These are phyloP conservation scores for Mesocentrotus franciscanus DNA, from an alignment of 53 echinoderm and acorn worm species.

Conservation along the genomic window DNA sequence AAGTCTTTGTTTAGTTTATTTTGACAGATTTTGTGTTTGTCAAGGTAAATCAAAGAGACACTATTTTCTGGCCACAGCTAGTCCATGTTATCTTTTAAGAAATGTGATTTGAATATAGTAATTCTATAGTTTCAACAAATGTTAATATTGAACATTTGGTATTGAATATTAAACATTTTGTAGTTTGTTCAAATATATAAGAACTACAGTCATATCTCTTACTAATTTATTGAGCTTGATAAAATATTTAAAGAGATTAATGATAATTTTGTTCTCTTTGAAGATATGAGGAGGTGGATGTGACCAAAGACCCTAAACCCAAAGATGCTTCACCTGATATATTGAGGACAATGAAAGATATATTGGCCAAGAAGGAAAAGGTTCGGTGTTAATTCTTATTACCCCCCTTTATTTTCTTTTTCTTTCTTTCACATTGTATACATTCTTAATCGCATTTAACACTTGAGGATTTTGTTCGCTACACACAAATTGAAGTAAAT, in stretches of 20 bases:
- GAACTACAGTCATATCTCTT: not conserved
- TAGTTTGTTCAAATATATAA: no score
- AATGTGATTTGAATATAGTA: no score
- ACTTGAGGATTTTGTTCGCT: no score
- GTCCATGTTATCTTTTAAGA: no score
- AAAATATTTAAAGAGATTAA: not conserved
- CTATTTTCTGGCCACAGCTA: no score
- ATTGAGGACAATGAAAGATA: not conserved
- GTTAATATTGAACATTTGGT: no score
- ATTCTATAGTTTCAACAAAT: no score
- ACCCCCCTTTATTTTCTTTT: not conserved
- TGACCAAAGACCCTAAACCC: not conserved
- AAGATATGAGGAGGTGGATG: not conserved
- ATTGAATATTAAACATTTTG: no score
- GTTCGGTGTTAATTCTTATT: not conserved
- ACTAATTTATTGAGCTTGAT: not conserved
- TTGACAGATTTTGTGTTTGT: no score
- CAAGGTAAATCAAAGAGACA: no score
- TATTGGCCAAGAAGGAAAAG: not conserved
- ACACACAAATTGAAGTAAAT: not conserved
- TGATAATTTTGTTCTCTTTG: not conserved
- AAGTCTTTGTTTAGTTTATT: no score
- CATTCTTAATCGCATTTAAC: no score
- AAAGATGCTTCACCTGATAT: not conserved
- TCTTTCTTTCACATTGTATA: not conserved